These are phyloP conservation scores for Eleutherodactylus coqui DNA, from an alignment of 2,797 vertebrate genomes.

Conservation along the genomic window DNA sequence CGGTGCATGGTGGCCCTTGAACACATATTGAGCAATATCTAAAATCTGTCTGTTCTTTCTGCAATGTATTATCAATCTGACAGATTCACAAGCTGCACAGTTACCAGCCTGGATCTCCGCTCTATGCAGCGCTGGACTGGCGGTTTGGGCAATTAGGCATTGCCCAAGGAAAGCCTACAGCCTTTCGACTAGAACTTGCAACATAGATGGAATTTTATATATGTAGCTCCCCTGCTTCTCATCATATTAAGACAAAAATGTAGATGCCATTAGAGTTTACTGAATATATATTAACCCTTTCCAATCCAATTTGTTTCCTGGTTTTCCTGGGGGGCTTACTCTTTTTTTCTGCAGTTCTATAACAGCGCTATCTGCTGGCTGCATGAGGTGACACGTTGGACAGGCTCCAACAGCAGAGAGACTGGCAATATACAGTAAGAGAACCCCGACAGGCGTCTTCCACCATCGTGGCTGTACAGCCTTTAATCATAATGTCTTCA, in stretches of 20 bases:
- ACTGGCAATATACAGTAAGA: too few species aligned
- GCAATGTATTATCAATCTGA: conserved; percentile 58
- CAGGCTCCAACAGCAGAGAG: too few species aligned
- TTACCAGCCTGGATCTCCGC: neutral
- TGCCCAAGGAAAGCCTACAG: neutral
- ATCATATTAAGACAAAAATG: neutral
- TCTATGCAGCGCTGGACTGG: neutral
- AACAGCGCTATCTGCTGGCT: too few species aligned
- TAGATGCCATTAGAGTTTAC: neutral
- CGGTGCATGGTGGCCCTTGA: neutral
- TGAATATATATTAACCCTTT: neutral
- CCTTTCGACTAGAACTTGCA: neutral
- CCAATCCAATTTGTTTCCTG: too few species aligned
- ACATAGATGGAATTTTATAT: neutral
- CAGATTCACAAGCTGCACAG: neutral
- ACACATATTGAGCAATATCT: conserved; percentile 66
- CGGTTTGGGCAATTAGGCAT: neutral
- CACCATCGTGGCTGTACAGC: too few species aligned
- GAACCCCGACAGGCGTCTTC: too few species aligned
- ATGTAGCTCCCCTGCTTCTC: neutral
- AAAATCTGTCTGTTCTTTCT: conserved; percentile 66
- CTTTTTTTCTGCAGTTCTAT: too few species aligned
- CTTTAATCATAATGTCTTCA: too few species aligned
- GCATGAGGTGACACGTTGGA: too few species aligned
- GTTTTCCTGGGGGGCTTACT: too few species aligned